A percentile compares a stretch with the other conserved stretches of the same genome.
phyloP scores from a whole-genome alignment of 1,140 invertebrate species.

The Coelopa frigida region DNA sequence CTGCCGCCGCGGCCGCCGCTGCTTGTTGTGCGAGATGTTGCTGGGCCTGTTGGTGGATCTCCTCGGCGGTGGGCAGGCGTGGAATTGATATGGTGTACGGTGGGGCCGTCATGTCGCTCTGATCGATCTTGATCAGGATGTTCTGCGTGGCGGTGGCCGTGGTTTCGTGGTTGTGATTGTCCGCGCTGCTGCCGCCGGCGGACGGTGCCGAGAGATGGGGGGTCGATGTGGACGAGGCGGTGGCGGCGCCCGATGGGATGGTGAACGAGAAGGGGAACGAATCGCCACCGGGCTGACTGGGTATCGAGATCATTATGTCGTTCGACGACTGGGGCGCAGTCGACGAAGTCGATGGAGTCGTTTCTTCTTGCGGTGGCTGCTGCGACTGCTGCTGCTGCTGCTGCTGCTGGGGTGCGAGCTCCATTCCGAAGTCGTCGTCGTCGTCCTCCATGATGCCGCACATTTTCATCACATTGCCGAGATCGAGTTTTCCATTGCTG shows the following conservation, averaged over 20 bases:
- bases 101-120: slow-evolving; percentile 22
- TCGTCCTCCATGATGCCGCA: slow-evolving; percentile 44
- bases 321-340: slow-evolving; percentile 14
- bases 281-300: slow-evolving; percentile 39
- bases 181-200: background rate
- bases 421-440: slow-evolving; percentile 38
- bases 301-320: slow-evolving; percentile 45
- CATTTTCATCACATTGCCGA: slow-evolving; percentile 53
- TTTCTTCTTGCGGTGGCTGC: slow-evolving; percentile 14
- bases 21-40: slow-evolving; percentile 37
- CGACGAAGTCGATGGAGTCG: slow-evolving; percentile 3
- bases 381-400: slow-evolving; percentile 5
- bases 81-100: slow-evolving; percentile 42
- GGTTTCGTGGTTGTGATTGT: slow-evolving; percentile 9
- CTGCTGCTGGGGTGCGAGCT: slow-evolving; percentile 13
- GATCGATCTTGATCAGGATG: slow-evolving; percentile 45
- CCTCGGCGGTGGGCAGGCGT: slow-evolving; percentile 37
- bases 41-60: slow-evolving; percentile 40
- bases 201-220: slow-evolving; percentile 8
- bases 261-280: slow-evolving; percentile 40
- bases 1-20: slow-evolving; percentile 26
- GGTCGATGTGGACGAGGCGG: background rate
- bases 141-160: slow-evolving; percentile 24
- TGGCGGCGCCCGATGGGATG: slow-evolving; percentile 29
- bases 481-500: slow-evolving; percentile 47